A percentile compares a stretch with the other conserved stretches of the same genome.
phyloP scores from a whole-genome alignment of 2,797 vertebrate species.

The Nyctalus aviator region DNA sequence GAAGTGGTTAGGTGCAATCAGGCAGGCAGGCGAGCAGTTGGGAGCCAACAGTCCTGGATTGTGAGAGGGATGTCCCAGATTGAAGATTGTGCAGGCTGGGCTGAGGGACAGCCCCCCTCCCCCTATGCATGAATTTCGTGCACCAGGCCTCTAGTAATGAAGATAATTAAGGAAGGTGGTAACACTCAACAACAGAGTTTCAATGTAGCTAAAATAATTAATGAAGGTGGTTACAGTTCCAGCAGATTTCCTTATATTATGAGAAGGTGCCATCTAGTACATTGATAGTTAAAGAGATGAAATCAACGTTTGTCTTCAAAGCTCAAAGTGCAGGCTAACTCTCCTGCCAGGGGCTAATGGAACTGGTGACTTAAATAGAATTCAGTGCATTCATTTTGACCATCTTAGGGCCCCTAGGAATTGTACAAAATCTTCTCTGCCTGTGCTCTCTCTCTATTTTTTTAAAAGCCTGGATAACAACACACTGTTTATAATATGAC shows the following conservation, averaged over 20 bases:
- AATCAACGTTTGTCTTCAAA: neutral
- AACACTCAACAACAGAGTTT: neutral
- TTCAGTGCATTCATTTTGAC: neutral
- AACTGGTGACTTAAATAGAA: neutral
- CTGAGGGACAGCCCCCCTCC: no score
- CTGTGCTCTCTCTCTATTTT: neutral
- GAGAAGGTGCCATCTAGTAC: neutral
- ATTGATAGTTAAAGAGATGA: neutral
- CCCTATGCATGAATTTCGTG: no score
- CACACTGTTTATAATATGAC: neutral
- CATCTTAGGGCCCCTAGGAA: neutral
- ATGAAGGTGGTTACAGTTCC: neutral
- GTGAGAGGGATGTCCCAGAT: no score
- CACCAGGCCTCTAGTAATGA: no score
- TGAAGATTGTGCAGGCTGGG: no score
- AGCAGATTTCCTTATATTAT: neutral
- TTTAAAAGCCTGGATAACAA: neutral
- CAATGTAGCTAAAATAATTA: neutral
- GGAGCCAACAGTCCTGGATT: no score
- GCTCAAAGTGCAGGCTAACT: neutral
- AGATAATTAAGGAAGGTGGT: neutral
- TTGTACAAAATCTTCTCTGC: neutral
- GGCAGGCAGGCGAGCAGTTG: no score
- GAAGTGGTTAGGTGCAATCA: no score
- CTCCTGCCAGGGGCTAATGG: neutral